These are phyloP conservation scores for Aldrovandia affinis DNA, from an alignment of 2,797 vertebrate genomes.

Conservation along the genomic window DNA sequence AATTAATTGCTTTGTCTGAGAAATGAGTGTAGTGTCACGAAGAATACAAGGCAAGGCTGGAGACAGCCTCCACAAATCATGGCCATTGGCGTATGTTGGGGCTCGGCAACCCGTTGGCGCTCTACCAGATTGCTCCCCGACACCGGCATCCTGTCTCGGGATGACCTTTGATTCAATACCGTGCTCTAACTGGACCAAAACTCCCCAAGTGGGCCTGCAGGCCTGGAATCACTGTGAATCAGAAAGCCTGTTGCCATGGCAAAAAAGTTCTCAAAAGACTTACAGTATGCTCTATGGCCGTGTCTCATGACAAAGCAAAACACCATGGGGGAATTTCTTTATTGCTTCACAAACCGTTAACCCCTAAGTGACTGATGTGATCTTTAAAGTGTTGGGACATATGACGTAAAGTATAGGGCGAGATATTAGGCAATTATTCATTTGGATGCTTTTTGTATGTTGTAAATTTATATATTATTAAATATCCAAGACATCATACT, in stretches of 20 bases:
- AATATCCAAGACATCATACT: background rate
- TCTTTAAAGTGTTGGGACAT: background rate
- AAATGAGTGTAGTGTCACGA: background rate
- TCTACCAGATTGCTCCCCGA: no score
- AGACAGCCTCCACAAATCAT: background rate
- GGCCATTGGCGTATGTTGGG: background rate
- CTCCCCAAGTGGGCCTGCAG: no score
- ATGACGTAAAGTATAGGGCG: background rate
- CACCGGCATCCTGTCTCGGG: no score
- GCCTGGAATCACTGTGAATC: background rate
- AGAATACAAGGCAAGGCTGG: background rate
- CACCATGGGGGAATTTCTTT: background rate
- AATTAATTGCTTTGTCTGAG: background rate
- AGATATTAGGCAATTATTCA: background rate
- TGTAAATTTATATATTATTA: no score
- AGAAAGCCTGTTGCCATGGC: background rate
- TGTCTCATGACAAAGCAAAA: conserved; percentile 57
- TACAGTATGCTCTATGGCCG: conserved; percentile 39
- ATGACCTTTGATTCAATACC: no score
- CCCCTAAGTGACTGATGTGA: background rate
- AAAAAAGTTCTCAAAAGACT: background rate
- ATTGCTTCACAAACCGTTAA: background rate
- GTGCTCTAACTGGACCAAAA: no score
- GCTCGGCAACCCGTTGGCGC: background rate
- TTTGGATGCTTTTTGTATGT: background rate